Evolutionary conservation across 2,113 vertebrate species (phyloP).

Genomic region (Phasianus colchicus): DNA sequence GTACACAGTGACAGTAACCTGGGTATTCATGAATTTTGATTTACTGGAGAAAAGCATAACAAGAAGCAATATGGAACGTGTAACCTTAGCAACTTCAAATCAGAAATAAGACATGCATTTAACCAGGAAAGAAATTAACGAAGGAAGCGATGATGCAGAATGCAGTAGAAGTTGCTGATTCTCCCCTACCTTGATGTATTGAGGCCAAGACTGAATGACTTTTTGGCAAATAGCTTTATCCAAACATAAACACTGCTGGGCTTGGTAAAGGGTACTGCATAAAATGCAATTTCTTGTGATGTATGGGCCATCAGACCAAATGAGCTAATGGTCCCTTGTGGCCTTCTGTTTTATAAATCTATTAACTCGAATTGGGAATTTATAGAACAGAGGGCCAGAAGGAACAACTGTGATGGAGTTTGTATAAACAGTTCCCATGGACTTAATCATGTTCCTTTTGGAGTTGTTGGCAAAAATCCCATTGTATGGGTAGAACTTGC

Average conservation of each 20-base stretch:
- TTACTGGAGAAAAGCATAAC: not conserved
- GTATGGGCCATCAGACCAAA: conserved; percentile 2
- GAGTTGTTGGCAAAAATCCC: not conserved
- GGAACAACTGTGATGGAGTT: not conserved
- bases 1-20: not conserved
- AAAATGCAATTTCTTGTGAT: conserved; percentile 35
- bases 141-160: not conserved
- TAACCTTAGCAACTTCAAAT: not conserved
- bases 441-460: not conserved
- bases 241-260: not conserved
- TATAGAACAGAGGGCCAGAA: conserved; percentile 7
- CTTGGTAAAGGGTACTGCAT: conserved; percentile 8
- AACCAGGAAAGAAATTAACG: not conserved
- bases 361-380: conserved; percentile 27
- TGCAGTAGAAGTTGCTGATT: not conserved
- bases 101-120: not conserved
- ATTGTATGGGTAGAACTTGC: not conserved
- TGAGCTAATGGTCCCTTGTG: conserved; percentile 18
- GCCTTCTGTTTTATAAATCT: conserved; percentile 29
- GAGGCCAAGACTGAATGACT: conserved; percentile 25
- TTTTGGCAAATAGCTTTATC: conserved; percentile 30
- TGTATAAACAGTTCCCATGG: not conserved
- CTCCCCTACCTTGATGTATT: not conserved
- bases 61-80: not conserved
- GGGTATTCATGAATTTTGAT: not conserved